Evolutionary conservation across 1,140 invertebrate species (phyloP).

Genomic region (Drosophila pruinosa): DNA sequence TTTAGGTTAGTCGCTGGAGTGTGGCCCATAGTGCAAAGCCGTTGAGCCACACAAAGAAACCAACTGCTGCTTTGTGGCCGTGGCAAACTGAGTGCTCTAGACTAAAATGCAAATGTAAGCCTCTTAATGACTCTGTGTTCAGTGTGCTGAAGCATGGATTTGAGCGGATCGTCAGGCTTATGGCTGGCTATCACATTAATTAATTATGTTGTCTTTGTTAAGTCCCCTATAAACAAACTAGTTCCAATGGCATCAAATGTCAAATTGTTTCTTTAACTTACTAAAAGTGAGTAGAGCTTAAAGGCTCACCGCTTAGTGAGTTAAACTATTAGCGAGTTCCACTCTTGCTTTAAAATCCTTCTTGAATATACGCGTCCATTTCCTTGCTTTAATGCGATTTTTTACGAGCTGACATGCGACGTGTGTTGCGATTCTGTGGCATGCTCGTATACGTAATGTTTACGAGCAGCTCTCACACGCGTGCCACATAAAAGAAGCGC

Average conservation of each 20-base stretch:
- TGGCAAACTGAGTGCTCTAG: not conserved
- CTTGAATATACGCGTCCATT: not conserved
- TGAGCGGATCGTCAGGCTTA: constrained; percentile 1
- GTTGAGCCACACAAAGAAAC: not conserved
- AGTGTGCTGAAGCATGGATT: constrained; percentile 25
- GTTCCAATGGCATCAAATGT: not conserved
- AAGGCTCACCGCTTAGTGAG: constrained; percentile 44
- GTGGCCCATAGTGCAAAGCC: not conserved
- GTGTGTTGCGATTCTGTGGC: not conserved
- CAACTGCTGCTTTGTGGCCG: not conserved
- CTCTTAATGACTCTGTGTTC: constrained; percentile 33
- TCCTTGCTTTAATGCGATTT: constrained; percentile 20
- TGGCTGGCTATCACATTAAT: not conserved
- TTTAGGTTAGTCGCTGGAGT: not conserved
- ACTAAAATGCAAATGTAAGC: constrained; percentile 56
- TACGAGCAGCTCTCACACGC: constrained; percentile 21
- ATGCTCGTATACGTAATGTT: constrained; percentile 49
- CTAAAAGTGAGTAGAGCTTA: constrained; percentile 43
- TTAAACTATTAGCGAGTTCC: constrained; percentile 31
- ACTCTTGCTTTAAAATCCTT: not conserved
- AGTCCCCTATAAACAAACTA: not conserved
- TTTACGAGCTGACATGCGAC: constrained; percentile 50
- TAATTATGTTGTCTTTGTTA: not conserved
- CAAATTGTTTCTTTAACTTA: constrained; percentile 26
- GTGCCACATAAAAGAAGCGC: constrained; percentile 41